Conservation (phyloP, 2,888 invertebrate genomes). For the Cylloceria caligata region DNA sequence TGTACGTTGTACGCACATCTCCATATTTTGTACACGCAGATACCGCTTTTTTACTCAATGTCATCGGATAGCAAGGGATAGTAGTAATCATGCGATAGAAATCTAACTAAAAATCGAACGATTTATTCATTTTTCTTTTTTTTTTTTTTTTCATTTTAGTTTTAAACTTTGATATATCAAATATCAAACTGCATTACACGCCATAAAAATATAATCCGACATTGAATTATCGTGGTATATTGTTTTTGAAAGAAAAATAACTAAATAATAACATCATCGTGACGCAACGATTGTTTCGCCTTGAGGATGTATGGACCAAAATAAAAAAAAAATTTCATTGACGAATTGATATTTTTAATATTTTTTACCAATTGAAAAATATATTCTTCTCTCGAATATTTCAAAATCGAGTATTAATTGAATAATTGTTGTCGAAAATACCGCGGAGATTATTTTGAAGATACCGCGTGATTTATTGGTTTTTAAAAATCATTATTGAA, state of each 20-base stretch:
- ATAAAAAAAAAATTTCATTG: conserved; percentile 11
- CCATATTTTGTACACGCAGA: conserved; percentile 68
- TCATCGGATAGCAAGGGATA: conserved; percentile 58
- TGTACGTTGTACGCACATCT: conserved; percentile 62
- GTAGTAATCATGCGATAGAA: conserved; percentile 39
- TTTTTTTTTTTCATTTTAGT: neutral
- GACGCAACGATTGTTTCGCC: conserved; percentile 39
- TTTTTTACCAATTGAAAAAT: neutral
- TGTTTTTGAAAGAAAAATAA: neutral
- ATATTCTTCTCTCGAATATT: neutral
- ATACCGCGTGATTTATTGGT: too few species aligned
- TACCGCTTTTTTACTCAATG: conserved; percentile 64
- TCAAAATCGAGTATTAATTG: too few species aligned
- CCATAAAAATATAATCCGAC: conserved; percentile 2
- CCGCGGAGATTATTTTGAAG: too few species aligned
- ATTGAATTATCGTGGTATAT: conserved; percentile 22
- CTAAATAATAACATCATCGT: neutral
- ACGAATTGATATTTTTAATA: neutral
- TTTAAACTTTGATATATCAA: neutral
- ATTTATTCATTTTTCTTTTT: conserved; percentile 26
- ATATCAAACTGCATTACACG: conserved; percentile 5
- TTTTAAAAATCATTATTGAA: too few species aligned
- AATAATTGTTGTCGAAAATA: too few species aligned
- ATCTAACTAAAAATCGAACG: conserved; percentile 39
- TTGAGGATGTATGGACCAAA: conserved; percentile 36